Base-by-base conservation (phyloP, 2,888 invertebrate genomes). In the Augochlorella aurata region DNA sequence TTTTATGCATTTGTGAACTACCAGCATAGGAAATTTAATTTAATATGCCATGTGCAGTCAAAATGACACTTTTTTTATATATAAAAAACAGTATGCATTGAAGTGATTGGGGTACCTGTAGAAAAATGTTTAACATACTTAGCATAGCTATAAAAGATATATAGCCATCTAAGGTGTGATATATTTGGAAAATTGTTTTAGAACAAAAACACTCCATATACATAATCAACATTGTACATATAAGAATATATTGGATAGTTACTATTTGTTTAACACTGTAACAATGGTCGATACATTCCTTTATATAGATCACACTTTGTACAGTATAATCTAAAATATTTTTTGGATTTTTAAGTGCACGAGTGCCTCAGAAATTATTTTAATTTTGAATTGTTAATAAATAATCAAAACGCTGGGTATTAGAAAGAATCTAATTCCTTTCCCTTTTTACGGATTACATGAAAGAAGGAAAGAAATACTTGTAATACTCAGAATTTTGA, bases 191-290 rank as follows among this genome's bases (percentile, higher is more conserved):
- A 74, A 78, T 47, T 74, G 71, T 73, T 78, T 76, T 81, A 74
- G 71, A 69, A 78, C 69, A 65, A 61, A 52, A 49, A 84, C 83
- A 79, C 81, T 78, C 75, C 84, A 75, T 83, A 86, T 79, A 85
- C 83, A 85, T 87, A 81, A 84, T 83, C 81, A 74, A 81, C 83
- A 73, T 79, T 88, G 86, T 88, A 89, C 69, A 88, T 89, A 88
- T 69, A 82, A 68, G 21, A 77, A 85, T 81, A 63, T 79, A 76
- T 75, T 83, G 67, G 52, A 84, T 70, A 69, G 68, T 82, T 82
- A 84, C 74, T 85, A 74, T 76, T 73, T 77, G 54, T 72, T 83
- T 85, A 81, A 86, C 74, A 74, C 72, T 74, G 72, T 81, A 86
- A 72, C 68, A 74, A 88, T 65, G 70, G 82, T 83, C 66, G 63